A percentile compares a stretch with the other conserved stretches of the same genome.
Conservation (phyloP, 2,113 vertebrate species). For the Bothrops jararaca region DNA sequence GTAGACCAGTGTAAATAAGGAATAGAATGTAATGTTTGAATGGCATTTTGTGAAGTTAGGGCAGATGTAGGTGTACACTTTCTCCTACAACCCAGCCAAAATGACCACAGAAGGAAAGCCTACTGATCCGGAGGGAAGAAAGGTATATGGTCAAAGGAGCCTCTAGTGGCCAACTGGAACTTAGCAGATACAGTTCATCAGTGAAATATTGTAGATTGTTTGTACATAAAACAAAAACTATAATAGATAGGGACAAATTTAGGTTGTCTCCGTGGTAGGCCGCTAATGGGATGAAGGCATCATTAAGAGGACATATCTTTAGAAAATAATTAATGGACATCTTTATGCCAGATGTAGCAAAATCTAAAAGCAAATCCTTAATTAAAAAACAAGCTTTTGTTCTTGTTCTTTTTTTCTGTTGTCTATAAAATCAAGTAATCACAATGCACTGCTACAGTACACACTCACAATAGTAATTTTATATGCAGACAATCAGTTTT, state of each 20-base stretch:
- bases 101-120: neutral
- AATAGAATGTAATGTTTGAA: neutral
- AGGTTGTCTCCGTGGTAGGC: neutral
- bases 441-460: neutral
- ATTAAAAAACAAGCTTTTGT: neutral
- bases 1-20: neutral
- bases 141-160: neutral
- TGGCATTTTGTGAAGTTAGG: neutral
- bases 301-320: neutral
- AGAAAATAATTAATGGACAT: neutral
- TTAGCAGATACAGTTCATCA: neutral
- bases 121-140: neutral
- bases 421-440: neutral
- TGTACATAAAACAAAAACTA: neutral
- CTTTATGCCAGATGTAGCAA: neutral
- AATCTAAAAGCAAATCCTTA: neutral
- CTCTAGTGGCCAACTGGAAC: neutral
- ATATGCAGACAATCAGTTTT: neutral
- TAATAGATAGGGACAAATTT: neutral
- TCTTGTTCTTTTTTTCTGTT: neutral
- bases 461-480: neutral
- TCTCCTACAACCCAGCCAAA: neutral
- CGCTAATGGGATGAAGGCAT: neutral
- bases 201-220: neutral
- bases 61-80: neutral